Evolutionary conservation across 53 echinoderm and acorn worm genomes (phyloP).

Genomic region (Luidia sarsii): DNA sequence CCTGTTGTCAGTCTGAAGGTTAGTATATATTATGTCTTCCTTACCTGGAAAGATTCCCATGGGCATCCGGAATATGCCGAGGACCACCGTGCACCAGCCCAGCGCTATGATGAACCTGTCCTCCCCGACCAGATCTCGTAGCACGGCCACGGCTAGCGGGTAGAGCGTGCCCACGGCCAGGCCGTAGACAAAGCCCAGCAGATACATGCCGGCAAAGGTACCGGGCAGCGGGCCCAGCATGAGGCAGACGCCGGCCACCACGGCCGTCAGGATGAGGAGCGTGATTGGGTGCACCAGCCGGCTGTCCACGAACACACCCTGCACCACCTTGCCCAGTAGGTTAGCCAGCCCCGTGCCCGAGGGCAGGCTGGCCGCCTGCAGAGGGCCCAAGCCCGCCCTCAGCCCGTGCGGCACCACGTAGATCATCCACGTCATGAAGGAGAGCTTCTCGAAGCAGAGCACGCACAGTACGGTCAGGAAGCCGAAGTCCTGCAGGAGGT

Average conservation of each 20-base stretch:
- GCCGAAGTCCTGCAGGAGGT: conserved; percentile 13
- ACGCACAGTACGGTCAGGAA: conserved; percentile 16
- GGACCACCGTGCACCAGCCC: conserved; percentile 20
- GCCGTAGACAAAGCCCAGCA: conserved; percentile 9
- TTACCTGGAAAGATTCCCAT: conserved; percentile 49
- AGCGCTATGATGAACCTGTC: conserved; percentile 27
- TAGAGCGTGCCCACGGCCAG: conserved; percentile 30
- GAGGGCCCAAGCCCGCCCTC: conserved; percentile 4
- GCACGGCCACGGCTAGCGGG: conserved; percentile 25
- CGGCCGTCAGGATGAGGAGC: conserved; percentile 10
- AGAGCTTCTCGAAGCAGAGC: conserved; percentile 25
- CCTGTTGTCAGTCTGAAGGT: too few relatives aligned
- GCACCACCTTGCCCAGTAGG: conserved; percentile 26
- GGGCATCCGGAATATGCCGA: conserved; percentile 30
- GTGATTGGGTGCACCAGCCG: not conserved
- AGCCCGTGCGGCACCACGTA: conserved; percentile 28
- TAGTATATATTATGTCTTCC: not conserved
- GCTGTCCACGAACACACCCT: conserved; percentile 33
- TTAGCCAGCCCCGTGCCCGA: conserved; percentile 27
- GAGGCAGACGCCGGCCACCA: conserved; percentile 16
- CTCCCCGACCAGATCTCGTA: conserved; percentile 19
- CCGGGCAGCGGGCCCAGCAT: conserved; percentile 18
- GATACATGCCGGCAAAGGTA: conserved; percentile 5
- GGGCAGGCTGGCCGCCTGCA: conserved; percentile 20
- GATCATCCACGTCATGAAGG: conserved; percentile 20